Evolutionary conservation across 2,113 vertebrate species (phyloP).

Genomic region (Ceuthmochares aereus): DNA sequence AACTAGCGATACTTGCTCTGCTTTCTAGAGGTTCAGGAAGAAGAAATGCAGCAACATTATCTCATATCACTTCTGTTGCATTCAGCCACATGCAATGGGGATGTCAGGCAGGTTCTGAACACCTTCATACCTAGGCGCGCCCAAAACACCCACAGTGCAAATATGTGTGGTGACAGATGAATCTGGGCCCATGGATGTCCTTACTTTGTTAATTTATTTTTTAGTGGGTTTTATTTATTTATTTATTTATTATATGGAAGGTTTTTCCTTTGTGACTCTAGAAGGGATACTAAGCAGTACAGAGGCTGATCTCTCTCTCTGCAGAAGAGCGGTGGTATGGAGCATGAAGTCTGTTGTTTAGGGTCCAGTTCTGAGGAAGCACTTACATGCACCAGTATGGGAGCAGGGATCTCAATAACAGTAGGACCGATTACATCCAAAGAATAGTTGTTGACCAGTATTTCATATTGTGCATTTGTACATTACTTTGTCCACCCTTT

Average conservation of each 20-base stretch:
- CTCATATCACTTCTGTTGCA: not conserved
- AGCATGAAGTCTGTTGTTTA: not conserved
- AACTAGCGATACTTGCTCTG: not conserved
- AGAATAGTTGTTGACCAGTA: not conserved
- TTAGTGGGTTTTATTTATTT: not conserved
- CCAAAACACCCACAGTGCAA: not conserved
- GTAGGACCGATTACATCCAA: fast-evolving
- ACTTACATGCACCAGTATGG: not conserved
- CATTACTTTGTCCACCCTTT: not conserved
- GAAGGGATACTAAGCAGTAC: not conserved
- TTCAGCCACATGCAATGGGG: not conserved
- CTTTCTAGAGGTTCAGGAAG: not conserved
- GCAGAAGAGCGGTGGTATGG: too few relatives aligned
- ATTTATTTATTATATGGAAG: not conserved
- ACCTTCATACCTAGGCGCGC: not conserved
- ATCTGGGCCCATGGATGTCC: not conserved
- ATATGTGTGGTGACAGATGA: not conserved
- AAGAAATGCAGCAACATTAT: not conserved
- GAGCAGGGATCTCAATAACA: not conserved
- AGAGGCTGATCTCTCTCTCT: not conserved
- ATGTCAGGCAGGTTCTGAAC: not conserved
- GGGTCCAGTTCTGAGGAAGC: not conserved
- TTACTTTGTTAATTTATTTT: not conserved
- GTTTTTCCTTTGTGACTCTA: not conserved
- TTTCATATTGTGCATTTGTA: not conserved